Conservation (phyloP, 2,888 invertebrate species). For the Suillia variegata region DNA sequence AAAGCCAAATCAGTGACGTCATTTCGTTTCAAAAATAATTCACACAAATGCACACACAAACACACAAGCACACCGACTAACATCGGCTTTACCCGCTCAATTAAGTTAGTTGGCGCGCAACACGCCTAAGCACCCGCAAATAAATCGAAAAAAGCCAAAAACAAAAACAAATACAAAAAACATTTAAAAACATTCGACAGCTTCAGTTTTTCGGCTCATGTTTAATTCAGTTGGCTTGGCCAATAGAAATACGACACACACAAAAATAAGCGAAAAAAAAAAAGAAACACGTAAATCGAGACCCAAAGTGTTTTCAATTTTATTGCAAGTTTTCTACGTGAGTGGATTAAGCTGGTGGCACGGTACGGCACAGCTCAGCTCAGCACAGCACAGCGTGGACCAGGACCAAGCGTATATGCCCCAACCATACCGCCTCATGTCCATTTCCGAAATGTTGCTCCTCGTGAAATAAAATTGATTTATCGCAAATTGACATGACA, state of each 20-base stretch:
- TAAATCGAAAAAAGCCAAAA: no score
- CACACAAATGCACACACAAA: background rate
- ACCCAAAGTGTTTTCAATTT: constrained; percentile 15
- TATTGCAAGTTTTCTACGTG: constrained; percentile 16
- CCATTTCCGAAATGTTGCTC: background rate
- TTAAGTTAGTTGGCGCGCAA: no score
- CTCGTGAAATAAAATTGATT: constrained; percentile 14
- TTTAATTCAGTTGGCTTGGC: constrained; percentile 7
- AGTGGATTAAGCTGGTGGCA: background rate
- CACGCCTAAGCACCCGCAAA: no score
- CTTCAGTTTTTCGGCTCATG: constrained; percentile 3
- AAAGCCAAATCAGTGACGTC: no score
- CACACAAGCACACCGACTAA: background rate
- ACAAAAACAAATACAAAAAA: no score
- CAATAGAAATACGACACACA: no score
- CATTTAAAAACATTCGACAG: no score
- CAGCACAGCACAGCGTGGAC: no score
- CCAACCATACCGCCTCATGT: background rate
- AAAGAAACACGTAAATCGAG: no score
- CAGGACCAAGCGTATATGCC: no score
- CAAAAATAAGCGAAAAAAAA: no score
- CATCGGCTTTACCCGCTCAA: background rate
- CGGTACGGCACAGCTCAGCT: background rate
- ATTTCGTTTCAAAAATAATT: no score
- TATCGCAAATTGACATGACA: constrained; percentile 16